phyloP scores from a whole-genome alignment of 1,140 invertebrate genomes.

The Choristoneura fumiferana region DNA sequence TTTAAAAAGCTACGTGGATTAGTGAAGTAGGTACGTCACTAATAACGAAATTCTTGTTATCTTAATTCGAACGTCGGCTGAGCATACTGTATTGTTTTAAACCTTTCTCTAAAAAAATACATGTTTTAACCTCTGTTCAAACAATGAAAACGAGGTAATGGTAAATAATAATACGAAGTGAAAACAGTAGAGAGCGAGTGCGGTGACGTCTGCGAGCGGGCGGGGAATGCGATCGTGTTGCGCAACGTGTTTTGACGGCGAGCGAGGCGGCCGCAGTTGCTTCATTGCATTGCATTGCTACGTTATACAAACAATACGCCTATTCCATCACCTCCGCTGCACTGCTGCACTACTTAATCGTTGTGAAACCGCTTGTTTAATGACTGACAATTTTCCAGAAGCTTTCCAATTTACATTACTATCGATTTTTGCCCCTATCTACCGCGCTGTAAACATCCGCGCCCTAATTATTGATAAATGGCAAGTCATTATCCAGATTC shows the following conservation, averaged over 20 bases:
- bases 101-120: too few relatives aligned
- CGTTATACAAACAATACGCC: constrained; percentile 11
- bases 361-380: constrained; percentile 25
- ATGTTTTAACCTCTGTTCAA: neutral
- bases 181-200: constrained; percentile 28
- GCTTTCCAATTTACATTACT: too few relatives aligned
- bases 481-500: too few relatives aligned
- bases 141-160: constrained; percentile 2
- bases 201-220: constrained; percentile 33
- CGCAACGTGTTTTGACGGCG: constrained; percentile 64
- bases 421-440: too few relatives aligned
- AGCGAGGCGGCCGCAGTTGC: constrained; percentile 22
- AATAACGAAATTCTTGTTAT: too few relatives aligned
- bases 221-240: constrained; percentile 52
- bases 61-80: too few relatives aligned
- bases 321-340: constrained; percentile 15
- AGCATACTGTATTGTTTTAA: too few relatives aligned
- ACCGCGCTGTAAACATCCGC: too few relatives aligned
- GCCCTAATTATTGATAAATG: too few relatives aligned
- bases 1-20: too few relatives aligned
- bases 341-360: constrained; percentile 12
- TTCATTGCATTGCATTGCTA: constrained; percentile 10
- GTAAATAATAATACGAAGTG: constrained; percentile 24
- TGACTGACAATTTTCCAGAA: too few relatives aligned
- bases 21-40: too few relatives aligned